A percentile compares a stretch with the other conserved stretches of the same genome.
These are phyloP conservation scores for Heterocephalus glaber DNA, from an alignment of 2,113 vertebrate genomes.

Conservation along the genomic window DNA sequence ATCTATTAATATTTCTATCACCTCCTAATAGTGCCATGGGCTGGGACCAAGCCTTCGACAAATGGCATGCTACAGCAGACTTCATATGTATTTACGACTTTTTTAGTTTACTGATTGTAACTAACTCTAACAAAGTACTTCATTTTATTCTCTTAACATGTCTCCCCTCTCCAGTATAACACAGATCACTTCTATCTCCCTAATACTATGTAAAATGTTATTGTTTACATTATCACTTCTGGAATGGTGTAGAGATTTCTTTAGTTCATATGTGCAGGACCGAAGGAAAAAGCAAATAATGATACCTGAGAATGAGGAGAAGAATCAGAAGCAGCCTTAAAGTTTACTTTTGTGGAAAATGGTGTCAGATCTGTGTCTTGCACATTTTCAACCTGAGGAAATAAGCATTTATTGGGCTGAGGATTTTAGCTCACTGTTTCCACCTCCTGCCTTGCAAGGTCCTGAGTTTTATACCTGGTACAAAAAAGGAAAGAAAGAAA, in stretches of 20 bases:
- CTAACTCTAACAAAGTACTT: neutral
- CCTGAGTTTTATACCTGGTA: too few species aligned
- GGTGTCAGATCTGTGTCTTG: accelerated
- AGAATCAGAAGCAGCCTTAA: neutral
- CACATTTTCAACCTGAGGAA: neutral
- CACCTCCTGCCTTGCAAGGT: too few species aligned
- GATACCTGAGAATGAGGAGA: neutral
- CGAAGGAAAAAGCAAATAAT: neutral
- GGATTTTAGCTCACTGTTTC: too few species aligned
- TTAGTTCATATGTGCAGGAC: neutral
- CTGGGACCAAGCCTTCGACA: neutral
- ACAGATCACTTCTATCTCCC: neutral
- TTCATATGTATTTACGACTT: neutral
- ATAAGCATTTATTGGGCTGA: too few species aligned
- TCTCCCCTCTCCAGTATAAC: neutral
- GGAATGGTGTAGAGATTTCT: neutral
- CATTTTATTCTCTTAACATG: neutral
- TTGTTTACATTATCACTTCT: too few species aligned
- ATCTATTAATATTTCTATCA: neutral
- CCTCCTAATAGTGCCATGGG: neutral
- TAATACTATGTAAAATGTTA: neutral
- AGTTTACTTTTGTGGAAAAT: neutral
- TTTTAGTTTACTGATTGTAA: neutral
- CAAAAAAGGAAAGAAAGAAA: too few species aligned
- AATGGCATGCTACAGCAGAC: too few species aligned